Evolutionary conservation across 2,797 vertebrate species (phyloP).

Genomic region (Enteromius trimaculatus): DNA sequence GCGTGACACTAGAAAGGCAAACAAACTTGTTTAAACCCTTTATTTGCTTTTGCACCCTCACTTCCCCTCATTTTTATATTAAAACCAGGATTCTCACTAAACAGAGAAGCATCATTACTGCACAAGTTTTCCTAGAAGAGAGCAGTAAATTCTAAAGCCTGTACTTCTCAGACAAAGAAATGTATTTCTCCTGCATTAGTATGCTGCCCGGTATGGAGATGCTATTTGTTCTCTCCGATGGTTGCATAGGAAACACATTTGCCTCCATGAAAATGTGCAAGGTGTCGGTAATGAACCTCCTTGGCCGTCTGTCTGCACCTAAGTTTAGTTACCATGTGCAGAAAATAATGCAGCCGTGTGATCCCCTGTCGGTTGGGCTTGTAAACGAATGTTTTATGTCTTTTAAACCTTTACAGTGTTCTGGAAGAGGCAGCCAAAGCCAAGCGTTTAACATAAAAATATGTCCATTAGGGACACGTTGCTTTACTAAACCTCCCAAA

Average conservation of each 20-base stretch:
- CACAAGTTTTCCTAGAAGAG: constrained; percentile 69
- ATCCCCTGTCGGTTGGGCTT: constrained; percentile 9
- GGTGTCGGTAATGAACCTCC: constrained; percentile 29
- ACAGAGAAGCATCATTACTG: constrained; percentile 77
- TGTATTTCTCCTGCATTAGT: constrained; percentile 63
- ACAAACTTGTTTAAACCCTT: constrained; percentile 75
- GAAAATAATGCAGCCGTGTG: constrained; percentile 19
- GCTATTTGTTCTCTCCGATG: constrained; percentile 50
- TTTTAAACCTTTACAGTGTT: constrained; percentile 3
- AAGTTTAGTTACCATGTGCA: neutral
- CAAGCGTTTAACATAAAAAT: neutral
- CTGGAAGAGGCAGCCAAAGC: neutral
- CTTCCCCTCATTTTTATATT: neutral
- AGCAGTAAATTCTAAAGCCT: constrained; percentile 75
- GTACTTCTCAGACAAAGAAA: constrained; percentile 59
- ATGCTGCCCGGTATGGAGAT: constrained; percentile 58
- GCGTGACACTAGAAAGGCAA: constrained; percentile 75
- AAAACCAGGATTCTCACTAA: constrained; percentile 51
- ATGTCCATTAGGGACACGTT: neutral
- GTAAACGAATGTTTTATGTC: constrained; percentile 4
- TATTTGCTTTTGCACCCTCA: constrained; percentile 65
- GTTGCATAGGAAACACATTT: constrained; percentile 60
- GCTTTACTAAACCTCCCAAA: neutral
- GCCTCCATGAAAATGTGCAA: constrained; percentile 46
- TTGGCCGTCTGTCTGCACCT: neutral